phyloP scores from a whole-genome alignment of 2,888 invertebrate species.

The Tinea semifulvella region DNA sequence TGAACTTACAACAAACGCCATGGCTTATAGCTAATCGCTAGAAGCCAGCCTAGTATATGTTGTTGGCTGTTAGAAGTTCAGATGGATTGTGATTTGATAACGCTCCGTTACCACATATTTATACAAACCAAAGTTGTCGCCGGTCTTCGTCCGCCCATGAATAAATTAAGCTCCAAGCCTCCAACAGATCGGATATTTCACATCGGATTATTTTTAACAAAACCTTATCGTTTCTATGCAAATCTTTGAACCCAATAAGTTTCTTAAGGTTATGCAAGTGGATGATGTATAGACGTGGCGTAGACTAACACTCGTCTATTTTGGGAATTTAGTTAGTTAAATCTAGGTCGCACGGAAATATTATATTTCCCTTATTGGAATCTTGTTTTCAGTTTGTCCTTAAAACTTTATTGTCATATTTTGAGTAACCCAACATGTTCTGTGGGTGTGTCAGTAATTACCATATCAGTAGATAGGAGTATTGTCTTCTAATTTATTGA shows the following conservation, averaged over 20 bases:
- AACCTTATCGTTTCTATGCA: slow-evolving; percentile 18
- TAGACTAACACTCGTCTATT: slow-evolving; percentile 17
- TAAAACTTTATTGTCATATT: neutral
- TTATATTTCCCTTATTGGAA: neutral
- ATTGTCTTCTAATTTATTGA: no score
- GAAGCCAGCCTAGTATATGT: slow-evolving; percentile 44
- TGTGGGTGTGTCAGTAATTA: no score
- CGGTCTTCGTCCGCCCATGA: slow-evolving; percentile 41
- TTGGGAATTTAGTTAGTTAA: slow-evolving; percentile 14
- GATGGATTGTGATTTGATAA: slow-evolving; percentile 49
- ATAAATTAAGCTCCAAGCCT: slow-evolving; percentile 36
- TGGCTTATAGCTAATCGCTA: slow-evolving; percentile 64
- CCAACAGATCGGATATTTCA: slow-evolving; percentile 27
- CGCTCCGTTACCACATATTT: slow-evolving; percentile 46
- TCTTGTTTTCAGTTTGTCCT: neutral
- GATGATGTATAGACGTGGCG: slow-evolving; percentile 21
- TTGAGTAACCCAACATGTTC: no score
- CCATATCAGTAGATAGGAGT: no score
- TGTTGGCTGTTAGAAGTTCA: slow-evolving; percentile 51
- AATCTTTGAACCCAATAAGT: slow-evolving; percentile 22
- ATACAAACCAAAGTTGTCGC: slow-evolving; percentile 40
- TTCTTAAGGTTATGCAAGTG: slow-evolving; percentile 25
- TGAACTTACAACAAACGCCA: slow-evolving; percentile 60
- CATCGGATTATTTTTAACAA: slow-evolving; percentile 16
- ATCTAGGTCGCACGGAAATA: neutral